Evolutionary conservation across 2,797 vertebrate species (phyloP).

Genomic region (Poecile montanus): DNA sequence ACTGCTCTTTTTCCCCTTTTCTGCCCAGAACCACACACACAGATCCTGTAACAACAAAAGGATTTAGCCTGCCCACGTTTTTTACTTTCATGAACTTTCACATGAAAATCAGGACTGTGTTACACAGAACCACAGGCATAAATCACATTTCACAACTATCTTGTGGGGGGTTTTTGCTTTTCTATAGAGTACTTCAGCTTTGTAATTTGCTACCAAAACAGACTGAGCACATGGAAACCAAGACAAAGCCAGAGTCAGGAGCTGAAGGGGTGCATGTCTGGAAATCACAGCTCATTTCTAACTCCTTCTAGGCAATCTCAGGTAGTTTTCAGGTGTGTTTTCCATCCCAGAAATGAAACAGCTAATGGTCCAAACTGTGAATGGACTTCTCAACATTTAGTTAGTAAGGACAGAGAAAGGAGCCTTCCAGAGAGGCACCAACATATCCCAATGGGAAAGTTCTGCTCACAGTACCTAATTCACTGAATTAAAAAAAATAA

Average conservation of each 20-base stretch:
- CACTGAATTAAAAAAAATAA: neutral
- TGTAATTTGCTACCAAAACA: neutral
- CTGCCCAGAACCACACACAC: neutral
- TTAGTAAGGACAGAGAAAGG: neutral
- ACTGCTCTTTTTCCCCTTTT: neutral
- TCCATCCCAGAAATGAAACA: neutral
- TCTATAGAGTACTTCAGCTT: neutral
- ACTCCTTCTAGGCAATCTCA: neutral
- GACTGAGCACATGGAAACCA: neutral
- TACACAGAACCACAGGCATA: neutral
- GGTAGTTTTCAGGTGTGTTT: neutral
- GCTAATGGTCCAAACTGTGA: neutral
- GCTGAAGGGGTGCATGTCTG: neutral
- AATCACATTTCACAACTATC: neutral
- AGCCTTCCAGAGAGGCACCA: neutral
- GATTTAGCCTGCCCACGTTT: neutral
- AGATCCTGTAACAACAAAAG: neutral
- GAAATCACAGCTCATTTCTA: neutral
- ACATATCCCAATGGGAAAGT: fast-evolving
- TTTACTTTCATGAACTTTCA: neutral
- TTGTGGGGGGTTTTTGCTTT: neutral
- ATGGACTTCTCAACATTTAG: neutral
- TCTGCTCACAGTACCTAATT: neutral
- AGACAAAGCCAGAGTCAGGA: neutral
- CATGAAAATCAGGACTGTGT: neutral